A percentile compares a stretch with the other conserved stretches of the same genome.
These are phyloP conservation scores for Takifugu flavidus DNA, from an alignment of 2,113 vertebrate species.

Conservation along the genomic window DNA sequence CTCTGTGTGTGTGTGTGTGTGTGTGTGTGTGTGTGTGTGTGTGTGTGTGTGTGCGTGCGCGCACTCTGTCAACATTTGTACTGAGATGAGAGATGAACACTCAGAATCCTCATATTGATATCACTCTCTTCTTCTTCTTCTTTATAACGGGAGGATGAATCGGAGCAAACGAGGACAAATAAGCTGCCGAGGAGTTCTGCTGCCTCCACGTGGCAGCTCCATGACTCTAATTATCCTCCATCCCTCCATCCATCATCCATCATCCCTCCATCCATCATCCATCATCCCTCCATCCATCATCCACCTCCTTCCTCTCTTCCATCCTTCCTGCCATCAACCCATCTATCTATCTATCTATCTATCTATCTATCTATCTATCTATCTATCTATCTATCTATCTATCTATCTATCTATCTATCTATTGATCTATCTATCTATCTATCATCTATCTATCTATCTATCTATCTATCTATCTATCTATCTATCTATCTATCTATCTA, in stretches of 20 bases:
- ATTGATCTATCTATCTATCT: no score
- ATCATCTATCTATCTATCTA: no score
- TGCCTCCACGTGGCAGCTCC: background rate
- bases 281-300: background rate
- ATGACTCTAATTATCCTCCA: background rate
- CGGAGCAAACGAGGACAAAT: background rate
- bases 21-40: slow-evolving; percentile 18
- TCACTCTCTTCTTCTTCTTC: slow-evolving; percentile 33
- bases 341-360: no score
- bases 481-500: no score
- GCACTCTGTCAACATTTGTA: slow-evolving; percentile 36
- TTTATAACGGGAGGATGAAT: background rate
- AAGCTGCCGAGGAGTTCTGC: background rate
- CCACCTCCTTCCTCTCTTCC: no score
- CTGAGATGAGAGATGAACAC: slow-evolving; percentile 28
- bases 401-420: no score
- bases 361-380: no score
- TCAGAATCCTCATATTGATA: slow-evolving; percentile 28
- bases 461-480: no score
- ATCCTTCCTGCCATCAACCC: no score
- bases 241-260: no score
- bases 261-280: background rate
- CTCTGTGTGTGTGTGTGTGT: slow-evolving; percentile 47
- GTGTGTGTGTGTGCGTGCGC: slow-evolving; percentile 13
- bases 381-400: no score